Evolutionary conservation across 2,888 invertebrate genomes (phyloP), one percentile per base, ranked within the genome.

Genomic region (Pandemis corylana): DNA sequence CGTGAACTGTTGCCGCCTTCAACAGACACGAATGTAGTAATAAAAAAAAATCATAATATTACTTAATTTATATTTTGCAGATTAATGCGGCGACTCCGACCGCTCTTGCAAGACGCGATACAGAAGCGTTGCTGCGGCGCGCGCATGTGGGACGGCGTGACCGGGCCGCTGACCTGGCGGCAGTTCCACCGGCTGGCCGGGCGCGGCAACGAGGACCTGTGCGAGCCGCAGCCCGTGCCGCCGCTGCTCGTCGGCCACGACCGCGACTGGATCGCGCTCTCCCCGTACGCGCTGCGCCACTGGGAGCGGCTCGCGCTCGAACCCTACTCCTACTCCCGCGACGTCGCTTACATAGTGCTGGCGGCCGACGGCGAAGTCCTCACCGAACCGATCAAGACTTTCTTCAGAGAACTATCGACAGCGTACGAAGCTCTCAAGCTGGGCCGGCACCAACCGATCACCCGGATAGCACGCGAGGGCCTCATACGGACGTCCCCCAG

Each of bases 271-370:
- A 64, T 76, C 7, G 72, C 76, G 1, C 71, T 76, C 1, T 76
- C 99, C n/a, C 99, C 99, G 0, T 97, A 98, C 88, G 98, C 99
- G 67, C 95, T 99, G 61, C 97, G 97, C 76, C 98, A 98, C 88
- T 99, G 99, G 99, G 99, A 99, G 89, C 97, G 98, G 84, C 95
- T 99, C n/a, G 94, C 98, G n/a, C 94, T 99, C 12, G 99, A 99
- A 89, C 99, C 99, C 0, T 99, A 98, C 89, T 97, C 99, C n/a
- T 98, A 98, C 86, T 96, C 98, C 6, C 95, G 99, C 49, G 99
- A 99, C 89, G 96, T 99, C 0, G 98, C 98, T 41, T 99, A 99
- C 88, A 96, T 99, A 56, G 98, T 99, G 7, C 96, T 99, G 0
- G 97, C 98, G 49, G 99, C 99, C 0, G 99, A 99, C 85, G 97